Percentiles rank a stretch among this genome's conserved stretches.
Evolutionary conservation across 1,140 invertebrate species (phyloP).

Genomic region (Mycetomoellerius zeteki): DNA sequence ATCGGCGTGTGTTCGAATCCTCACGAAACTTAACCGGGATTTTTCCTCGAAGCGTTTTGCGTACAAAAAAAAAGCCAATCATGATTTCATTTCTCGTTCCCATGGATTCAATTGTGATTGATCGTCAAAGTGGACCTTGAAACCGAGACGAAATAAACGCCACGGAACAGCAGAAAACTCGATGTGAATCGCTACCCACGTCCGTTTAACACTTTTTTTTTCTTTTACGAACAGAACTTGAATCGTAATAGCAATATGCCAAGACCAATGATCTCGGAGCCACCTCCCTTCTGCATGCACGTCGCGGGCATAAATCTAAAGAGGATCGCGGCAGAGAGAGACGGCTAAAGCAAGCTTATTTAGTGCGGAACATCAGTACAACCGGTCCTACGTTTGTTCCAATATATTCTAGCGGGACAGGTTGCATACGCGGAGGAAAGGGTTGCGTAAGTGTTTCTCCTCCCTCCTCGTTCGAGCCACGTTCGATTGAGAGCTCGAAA

Average conservation of each 20-base stretch:
- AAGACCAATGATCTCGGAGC: constrained; percentile 12
- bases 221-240: neutral
- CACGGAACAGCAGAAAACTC: neutral
- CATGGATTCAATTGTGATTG: neutral
- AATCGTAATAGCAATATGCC: neutral
- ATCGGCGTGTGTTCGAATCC: neutral
- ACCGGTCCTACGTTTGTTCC: constrained; percentile 33
- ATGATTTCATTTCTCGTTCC: neutral
- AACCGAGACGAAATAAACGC: neutral
- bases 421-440: constrained; percentile 15
- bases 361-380: neutral
- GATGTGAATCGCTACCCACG: neutral
- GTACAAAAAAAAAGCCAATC: neutral
- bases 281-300: constrained; percentile 13
- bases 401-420: constrained; percentile 37
- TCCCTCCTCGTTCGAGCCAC: constrained; percentile 26
- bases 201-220: neutral
- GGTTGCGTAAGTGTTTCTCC: constrained; percentile 44
- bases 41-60: neutral
- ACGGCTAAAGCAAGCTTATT: neutral
- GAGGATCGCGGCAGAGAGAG: neutral
- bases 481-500: constrained; percentile 52
- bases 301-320: constrained; percentile 4
- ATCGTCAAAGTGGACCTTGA: neutral
- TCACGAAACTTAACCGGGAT: neutral